These are phyloP conservation scores for Micropoecilia bifurca DNA, from an alignment of 2,797 vertebrate species.

Conservation along the genomic window DNA sequence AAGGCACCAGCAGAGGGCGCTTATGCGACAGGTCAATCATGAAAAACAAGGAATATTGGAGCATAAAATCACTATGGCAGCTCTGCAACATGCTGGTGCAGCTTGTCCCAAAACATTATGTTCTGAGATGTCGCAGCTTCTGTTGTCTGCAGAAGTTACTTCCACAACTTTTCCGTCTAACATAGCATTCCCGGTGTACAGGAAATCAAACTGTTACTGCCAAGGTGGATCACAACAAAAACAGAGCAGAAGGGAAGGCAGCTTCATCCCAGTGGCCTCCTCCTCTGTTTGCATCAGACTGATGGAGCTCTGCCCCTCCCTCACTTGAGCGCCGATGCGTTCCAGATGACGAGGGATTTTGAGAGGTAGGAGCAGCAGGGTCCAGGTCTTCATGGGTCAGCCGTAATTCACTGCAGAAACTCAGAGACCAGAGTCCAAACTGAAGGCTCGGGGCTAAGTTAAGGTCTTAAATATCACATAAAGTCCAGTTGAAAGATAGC, in stretches of 20 bases:
- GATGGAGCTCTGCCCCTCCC: constrained; percentile 53
- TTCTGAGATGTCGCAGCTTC: background rate
- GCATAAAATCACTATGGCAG: background rate
- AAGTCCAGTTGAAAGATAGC: constrained; percentile 67
- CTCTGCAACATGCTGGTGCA: background rate
- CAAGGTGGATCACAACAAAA: background rate
- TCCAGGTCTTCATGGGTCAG: constrained; percentile 78
- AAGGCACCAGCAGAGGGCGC: background rate
- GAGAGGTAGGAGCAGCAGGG: constrained; percentile 68
- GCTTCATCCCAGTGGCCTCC: constrained; percentile 37
- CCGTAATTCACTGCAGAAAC: constrained; percentile 78
- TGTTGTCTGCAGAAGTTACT: background rate
- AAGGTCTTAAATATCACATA: constrained; percentile 75
- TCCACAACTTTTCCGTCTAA: background rate
- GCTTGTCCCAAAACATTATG: background rate
- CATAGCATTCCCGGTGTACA: background rate
- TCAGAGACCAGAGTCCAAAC: constrained; percentile 60
- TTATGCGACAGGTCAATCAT: background rate
- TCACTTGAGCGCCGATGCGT: constrained; percentile 69
- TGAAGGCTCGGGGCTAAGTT: constrained; percentile 65
- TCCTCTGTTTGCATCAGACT: constrained; percentile 40
- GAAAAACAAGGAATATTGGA: background rate
- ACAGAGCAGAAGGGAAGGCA: constrained; percentile 16
- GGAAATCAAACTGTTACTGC: background rate
- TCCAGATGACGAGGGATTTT: constrained; percentile 79